Percentiles rank a stretch among this genome's conserved stretches.
These are phyloP conservation scores for Lithophane ornitopus DNA, from an alignment of 2,888 invertebrate genomes.

Conservation along the genomic window DNA sequence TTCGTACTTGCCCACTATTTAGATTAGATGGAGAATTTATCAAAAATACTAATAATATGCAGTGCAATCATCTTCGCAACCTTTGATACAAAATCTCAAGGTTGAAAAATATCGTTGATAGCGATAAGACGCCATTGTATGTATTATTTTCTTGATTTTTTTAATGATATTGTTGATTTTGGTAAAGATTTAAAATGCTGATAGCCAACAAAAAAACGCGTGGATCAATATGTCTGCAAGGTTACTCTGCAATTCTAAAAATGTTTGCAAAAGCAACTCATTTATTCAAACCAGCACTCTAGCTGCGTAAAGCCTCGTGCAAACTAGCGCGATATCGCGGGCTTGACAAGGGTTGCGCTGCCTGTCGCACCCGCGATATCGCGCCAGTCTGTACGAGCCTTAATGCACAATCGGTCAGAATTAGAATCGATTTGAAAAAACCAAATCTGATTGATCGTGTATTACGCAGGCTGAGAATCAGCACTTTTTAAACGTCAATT, in stretches of 20 bases:
- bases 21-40: background rate
- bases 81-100: conserved; percentile 31
- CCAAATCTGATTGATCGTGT: no score
- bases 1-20: background rate
- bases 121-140: conserved; percentile 16
- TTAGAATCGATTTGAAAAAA: no score
- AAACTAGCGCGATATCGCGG: no score
- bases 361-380: no score
- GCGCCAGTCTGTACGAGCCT: no score
- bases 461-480: no score
- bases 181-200: background rate
- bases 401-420: no score
- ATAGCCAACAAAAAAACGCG: background rate
- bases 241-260: background rate
- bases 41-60: background rate
- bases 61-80: background rate
- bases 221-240: background rate
- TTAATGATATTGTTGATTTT: background rate
- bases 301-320: no score
- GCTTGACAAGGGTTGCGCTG: no score
- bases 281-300: no score
- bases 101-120: conserved; percentile 28
- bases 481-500: no score
- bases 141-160: background rate
- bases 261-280: background rate